phyloP scores from a whole-genome alignment of 1,140 invertebrate species.

The Bombus affinis region DNA sequence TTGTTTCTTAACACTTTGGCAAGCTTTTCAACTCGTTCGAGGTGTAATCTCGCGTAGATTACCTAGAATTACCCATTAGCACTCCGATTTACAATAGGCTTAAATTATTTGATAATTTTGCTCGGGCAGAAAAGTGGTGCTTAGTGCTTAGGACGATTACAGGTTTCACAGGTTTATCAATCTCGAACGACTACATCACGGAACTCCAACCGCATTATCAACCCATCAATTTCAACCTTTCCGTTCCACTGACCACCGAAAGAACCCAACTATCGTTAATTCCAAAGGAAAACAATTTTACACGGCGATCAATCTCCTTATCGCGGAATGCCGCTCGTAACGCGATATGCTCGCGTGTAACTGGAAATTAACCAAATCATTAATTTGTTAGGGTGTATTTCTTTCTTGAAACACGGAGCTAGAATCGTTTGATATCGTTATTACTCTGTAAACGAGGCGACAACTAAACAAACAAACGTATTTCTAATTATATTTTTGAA shows the following conservation, averaged over 20 bases:
- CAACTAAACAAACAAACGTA: no score
- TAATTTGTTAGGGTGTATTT: neutral
- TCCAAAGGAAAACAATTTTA: conserved; percentile 24
- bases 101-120: neutral
- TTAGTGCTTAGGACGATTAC: neutral
- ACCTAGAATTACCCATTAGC: neutral
- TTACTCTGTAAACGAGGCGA: no score
- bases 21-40: neutral
- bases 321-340: conserved; percentile 8
- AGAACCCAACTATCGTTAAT: conserved; percentile 5
- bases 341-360: neutral
- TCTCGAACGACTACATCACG: neutral
- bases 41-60: neutral
- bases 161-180: conserved; percentile 5
- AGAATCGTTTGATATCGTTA: no score
- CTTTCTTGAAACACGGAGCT: no score
- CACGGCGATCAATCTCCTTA: conserved; percentile 33
- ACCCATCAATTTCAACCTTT: conserved; percentile 16
- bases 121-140: neutral
- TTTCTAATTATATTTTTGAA: no score
- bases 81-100: neutral
- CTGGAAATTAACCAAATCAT: neutral
- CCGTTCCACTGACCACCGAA: neutral
- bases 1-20: neutral
- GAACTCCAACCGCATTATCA: neutral